These are phyloP conservation scores for Lagorchestes hirsutus DNA, from an alignment of 2,797 vertebrate genomes.

Conservation along the genomic window DNA sequence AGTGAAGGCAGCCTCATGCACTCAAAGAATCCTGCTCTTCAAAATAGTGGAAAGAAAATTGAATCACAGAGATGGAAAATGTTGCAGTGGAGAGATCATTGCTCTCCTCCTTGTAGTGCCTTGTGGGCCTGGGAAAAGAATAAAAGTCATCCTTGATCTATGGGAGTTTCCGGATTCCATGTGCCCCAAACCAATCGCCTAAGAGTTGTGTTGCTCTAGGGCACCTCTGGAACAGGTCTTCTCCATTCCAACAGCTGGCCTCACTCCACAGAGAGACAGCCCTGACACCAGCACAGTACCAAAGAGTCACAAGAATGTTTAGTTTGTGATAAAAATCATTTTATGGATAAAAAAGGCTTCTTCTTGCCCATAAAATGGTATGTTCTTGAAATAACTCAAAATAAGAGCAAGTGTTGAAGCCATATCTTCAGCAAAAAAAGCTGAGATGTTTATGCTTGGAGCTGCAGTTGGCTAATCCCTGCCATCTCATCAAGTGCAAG, in stretches of 20 bases:
- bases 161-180: background rate
- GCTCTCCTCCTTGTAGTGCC: background rate
- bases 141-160: slow-evolving; percentile 26
- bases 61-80: background rate
- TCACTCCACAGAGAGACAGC: slow-evolving; percentile 69
- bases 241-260: slow-evolving; percentile 68
- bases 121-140: slow-evolving; percentile 2
- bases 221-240: slow-evolving; percentile 42
- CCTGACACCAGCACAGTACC: slow-evolving; percentile 73
- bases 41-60: background rate
- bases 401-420: slow-evolving; percentile 53
- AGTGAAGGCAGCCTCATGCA: background rate
- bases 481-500: background rate
- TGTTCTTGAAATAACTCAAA: slow-evolving; percentile 75
- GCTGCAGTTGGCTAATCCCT: background rate
- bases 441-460: slow-evolving; percentile 7
- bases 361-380: slow-evolving; percentile 71
- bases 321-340: slow-evolving; percentile 78
- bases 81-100: slow-evolving; percentile 18
- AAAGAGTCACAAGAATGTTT: slow-evolving; percentile 74
- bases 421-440: background rate
- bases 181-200: background rate
- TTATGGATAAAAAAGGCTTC: slow-evolving; percentile 73
- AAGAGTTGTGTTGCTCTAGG: slow-evolving; percentile 27
- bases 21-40: slow-evolving; percentile 14